These are phyloP conservation scores for Apolygus lucorum DNA, from an alignment of 1,140 invertebrate genomes.

Conservation along the genomic window DNA sequence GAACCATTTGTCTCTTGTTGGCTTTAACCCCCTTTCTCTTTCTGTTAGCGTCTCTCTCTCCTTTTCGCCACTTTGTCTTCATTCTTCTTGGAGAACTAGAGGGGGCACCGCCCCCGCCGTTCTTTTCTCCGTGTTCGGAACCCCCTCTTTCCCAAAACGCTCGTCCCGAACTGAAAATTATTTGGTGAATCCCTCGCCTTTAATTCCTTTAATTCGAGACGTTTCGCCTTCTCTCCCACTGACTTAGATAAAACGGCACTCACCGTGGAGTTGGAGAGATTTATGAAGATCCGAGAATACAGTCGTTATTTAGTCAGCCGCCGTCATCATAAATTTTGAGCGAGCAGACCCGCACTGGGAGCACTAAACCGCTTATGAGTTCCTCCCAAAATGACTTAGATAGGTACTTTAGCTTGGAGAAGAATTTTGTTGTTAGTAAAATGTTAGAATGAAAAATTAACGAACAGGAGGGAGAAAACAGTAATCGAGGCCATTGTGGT, in stretches of 20 bases:
- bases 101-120: not conserved
- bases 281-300: not conserved
- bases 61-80: conserved; percentile 19
- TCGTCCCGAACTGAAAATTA: not conserved
- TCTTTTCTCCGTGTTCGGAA: not conserved
- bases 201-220: not conserved
- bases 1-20: conserved; percentile 19
- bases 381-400: too few species aligned
- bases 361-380: not conserved
- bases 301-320: not conserved
- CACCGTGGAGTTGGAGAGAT: not conserved
- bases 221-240: not conserved
- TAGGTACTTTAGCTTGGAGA: too few species aligned
- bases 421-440: too few species aligned
- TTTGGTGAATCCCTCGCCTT: not conserved
- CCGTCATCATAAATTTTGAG: not conserved
- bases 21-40: conserved; percentile 3
- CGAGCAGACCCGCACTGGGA: not conserved
- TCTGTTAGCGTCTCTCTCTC: conserved; percentile 5
- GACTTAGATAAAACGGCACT: not conserved
- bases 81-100: not conserved
- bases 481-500: too few species aligned
- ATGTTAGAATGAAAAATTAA: too few species aligned
- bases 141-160: not conserved
- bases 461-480: too few species aligned